Conservation (phyloP, 2,113 vertebrate genomes). For the Crotophaga sulcirostris region DNA sequence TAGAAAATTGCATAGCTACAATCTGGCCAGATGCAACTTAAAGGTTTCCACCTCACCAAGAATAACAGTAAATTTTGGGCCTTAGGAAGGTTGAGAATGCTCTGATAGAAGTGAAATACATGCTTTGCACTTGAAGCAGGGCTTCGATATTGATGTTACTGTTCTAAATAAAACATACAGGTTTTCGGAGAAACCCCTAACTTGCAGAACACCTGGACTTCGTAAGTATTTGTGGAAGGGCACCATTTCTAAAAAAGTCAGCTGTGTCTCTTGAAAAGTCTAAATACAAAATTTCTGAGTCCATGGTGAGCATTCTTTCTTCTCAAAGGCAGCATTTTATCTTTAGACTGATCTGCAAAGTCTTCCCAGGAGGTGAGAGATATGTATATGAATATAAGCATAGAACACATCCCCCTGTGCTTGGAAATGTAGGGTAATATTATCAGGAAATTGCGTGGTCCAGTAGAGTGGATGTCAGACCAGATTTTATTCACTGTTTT, state of each 20-base stretch:
- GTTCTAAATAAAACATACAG: neutral
- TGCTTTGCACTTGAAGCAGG: neutral
- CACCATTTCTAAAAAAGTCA: neutral
- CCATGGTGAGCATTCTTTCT: neutral
- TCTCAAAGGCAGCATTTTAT: neutral
- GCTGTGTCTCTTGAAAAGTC: neutral
- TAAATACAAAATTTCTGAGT: neutral
- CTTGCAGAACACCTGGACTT: neutral
- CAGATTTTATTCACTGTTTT: neutral
- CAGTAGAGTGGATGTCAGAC: neutral
- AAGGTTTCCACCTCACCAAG: neutral
- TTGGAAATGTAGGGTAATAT: neutral
- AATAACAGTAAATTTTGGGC: neutral
- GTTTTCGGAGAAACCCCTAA: neutral
- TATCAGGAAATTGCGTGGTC: neutral
- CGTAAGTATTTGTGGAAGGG: neutral
- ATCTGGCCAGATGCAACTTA: neutral
- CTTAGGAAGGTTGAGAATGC: neutral
- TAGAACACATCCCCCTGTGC: neutral
- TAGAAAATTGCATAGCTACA: neutral
- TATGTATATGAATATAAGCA: neutral
- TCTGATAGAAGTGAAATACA: neutral
- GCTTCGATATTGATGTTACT: neutral
- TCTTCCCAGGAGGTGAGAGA: neutral
- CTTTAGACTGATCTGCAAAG: neutral